Conservation (phyloP, 1,140 invertebrate species). For the Nebria ingens region DNA sequence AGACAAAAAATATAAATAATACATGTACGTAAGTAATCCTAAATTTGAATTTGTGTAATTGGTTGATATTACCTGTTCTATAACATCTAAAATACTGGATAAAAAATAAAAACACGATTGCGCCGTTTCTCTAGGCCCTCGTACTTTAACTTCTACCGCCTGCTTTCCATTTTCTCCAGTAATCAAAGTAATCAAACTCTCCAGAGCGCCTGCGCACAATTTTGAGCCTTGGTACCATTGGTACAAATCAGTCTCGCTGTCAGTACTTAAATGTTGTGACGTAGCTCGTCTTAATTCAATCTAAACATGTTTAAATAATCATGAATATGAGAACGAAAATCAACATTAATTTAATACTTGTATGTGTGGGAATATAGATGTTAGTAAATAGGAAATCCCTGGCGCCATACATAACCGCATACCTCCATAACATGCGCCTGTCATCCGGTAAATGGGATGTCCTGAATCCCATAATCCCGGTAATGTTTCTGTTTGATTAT, state of each 20-base stretch:
- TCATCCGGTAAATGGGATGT: slow-evolving; percentile 42
- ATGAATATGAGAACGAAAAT: slow-evolving; percentile 4
- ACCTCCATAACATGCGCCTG: slow-evolving; percentile 54
- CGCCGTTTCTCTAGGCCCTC: slow-evolving; percentile 51
- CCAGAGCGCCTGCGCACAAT: slow-evolving; percentile 57
- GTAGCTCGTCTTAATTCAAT: slow-evolving; percentile 52
- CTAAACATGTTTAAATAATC: slow-evolving; percentile 32
- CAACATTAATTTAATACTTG: too few relatives aligned
- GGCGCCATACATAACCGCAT: slow-evolving; percentile 47
- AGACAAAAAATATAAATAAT: slow-evolving; percentile 15
- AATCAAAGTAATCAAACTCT: slow-evolving; percentile 61
- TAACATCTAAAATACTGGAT: slow-evolving; percentile 60
- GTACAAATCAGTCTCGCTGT: slow-evolving; percentile 57
- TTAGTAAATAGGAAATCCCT: slow-evolving; percentile 48
- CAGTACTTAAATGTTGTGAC: slow-evolving; percentile 38
- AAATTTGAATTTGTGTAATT: too few relatives aligned
- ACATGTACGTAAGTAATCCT: not conserved
- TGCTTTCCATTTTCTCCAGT: slow-evolving; percentile 43
- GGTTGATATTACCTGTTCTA: slow-evolving; percentile 53
- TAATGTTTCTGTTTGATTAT: slow-evolving; percentile 62
- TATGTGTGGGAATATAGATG: slow-evolving; percentile 58
- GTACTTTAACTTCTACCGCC: slow-evolving; percentile 60
- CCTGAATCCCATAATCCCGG: slow-evolving; percentile 63
- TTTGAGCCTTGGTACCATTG: slow-evolving; percentile 77
- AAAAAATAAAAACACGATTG: slow-evolving; percentile 60